Evolutionary conservation across 2,113 vertebrate genomes (phyloP).

Genomic region (Dromaius novaehollandiae): DNA sequence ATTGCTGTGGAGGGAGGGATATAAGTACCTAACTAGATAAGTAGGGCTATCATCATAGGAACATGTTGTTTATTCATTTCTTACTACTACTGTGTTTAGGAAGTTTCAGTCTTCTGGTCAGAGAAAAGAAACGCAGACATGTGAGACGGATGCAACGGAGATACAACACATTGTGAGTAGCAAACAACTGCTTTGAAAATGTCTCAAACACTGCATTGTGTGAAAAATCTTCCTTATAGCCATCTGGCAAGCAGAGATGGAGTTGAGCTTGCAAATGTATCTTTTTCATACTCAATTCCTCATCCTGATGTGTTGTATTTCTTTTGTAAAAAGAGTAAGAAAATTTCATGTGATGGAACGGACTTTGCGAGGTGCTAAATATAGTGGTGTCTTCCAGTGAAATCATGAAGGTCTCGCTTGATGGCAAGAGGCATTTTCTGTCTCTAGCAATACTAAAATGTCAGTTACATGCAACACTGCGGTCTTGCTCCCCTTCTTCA

Average conservation of each 20-base stretch:
- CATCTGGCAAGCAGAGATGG: not conserved
- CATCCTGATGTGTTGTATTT: not conserved
- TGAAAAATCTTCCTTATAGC: conserved; percentile 2
- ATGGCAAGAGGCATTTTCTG: not conserved
- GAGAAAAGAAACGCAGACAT: not conserved
- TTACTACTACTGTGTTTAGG: not conserved
- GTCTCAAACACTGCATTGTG: not conserved
- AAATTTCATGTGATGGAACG: not conserved
- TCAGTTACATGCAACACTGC: not conserved
- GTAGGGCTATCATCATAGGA: not conserved
- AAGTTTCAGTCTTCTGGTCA: not conserved
- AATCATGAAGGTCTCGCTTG: not conserved
- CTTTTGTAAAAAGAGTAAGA: not conserved
- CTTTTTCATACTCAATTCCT: not conserved
- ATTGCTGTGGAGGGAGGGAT: not conserved
- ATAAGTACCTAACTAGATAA: not conserved
- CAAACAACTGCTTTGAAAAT: conserved; percentile 20
- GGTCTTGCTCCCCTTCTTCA: not conserved
- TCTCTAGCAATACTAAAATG: not conserved
- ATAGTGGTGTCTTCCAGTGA: not conserved
- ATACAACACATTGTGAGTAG: not conserved
- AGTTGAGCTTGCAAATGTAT: not conserved
- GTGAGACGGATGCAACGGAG: not conserved
- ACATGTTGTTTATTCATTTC: not conserved
- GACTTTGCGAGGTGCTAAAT: not conserved